phyloP scores from a whole-genome alignment of 2,113 vertebrate species.

The Scalopus aquaticus region DNA sequence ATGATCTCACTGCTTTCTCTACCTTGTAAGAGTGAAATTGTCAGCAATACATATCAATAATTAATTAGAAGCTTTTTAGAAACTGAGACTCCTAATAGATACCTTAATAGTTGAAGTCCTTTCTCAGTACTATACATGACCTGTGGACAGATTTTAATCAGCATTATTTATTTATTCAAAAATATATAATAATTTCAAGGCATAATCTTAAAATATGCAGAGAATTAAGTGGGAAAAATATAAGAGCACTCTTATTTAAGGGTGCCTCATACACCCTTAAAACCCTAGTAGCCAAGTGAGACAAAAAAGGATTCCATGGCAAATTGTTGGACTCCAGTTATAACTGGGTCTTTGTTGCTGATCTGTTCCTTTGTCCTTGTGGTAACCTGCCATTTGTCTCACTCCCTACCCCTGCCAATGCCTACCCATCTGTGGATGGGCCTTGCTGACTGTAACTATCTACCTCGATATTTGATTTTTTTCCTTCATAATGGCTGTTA shows the following conservation, averaged over 20 bases:
- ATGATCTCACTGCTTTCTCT: background rate
- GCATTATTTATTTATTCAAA: constrained; percentile 59
- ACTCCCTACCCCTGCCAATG: rapidly evolving
- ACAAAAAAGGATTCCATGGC: background rate
- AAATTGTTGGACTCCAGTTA: background rate
- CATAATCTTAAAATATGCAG: background rate
- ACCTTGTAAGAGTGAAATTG: background rate
- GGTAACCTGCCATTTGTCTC: background rate
- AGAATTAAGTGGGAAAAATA: background rate
- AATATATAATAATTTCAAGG: constrained; percentile 39
- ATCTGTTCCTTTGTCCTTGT: background rate
- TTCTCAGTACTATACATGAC: background rate
- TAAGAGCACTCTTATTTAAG: background rate
- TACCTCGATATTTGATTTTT: background rate
- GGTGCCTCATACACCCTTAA: background rate
- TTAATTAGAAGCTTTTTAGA: constrained; percentile 63
- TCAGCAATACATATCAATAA: constrained; percentile 32
- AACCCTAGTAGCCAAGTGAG: background rate
- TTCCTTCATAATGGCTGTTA: background rate
- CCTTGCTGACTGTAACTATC: rapidly evolving
- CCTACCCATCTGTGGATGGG: background rate
- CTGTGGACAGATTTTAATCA: constrained; percentile 46
- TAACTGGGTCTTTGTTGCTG: background rate
- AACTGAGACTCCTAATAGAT: constrained; percentile 37
- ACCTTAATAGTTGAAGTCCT: background rate